phyloP scores from a whole-genome alignment of 2,113 vertebrate genomes.

The Acrocephalus arundinaceus region DNA sequence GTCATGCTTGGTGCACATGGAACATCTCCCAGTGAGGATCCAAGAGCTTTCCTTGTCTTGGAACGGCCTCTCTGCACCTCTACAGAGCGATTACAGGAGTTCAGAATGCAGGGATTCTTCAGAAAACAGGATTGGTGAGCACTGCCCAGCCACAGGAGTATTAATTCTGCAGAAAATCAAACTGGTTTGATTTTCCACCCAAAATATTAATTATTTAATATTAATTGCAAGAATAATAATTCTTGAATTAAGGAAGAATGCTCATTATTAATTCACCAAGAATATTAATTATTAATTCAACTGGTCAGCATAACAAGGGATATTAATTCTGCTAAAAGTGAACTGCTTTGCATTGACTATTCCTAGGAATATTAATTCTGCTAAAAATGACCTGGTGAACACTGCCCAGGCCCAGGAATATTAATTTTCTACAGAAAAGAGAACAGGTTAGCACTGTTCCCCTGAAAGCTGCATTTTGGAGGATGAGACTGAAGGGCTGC shows the following conservation, averaged over 20 bases:
- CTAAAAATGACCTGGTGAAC: background rate
- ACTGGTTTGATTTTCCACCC: background rate
- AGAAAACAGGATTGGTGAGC: background rate
- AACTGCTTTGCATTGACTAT: background rate
- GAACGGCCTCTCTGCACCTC: background rate
- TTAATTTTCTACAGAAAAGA: background rate
- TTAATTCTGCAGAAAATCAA: background rate
- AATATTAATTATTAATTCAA: background rate
- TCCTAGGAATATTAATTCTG: background rate
- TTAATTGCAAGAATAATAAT: too few relatives aligned
- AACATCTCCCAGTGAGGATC: background rate
- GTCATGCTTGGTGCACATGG: fast-evolving
- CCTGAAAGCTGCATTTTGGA: fast-evolving
- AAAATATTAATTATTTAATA: too few relatives aligned
- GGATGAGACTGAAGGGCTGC: background rate
- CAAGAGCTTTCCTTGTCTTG: background rate
- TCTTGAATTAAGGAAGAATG: too few relatives aligned
- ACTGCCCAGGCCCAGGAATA: background rate
- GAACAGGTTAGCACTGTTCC: background rate
- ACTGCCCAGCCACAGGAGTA: background rate
- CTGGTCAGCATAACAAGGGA: too few relatives aligned
- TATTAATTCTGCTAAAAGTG: background rate
- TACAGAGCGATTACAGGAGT: background rate
- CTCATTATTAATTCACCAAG: too few relatives aligned
- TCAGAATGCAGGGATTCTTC: background rate